Conservation (phyloP, 2,888 invertebrate species). For the Lithophane leautieri region DNA sequence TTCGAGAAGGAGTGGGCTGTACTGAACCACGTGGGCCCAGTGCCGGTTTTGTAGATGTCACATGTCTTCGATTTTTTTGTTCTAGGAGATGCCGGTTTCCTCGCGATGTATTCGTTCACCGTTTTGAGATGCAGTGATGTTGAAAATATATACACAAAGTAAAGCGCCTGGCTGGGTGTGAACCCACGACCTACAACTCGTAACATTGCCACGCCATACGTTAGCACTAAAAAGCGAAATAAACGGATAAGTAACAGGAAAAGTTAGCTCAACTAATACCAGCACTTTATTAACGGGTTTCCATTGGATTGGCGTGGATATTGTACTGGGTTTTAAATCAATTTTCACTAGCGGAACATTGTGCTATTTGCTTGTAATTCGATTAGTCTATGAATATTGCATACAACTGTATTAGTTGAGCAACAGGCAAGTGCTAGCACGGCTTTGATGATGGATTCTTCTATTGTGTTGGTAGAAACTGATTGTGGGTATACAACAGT, state of each 20-base stretch:
- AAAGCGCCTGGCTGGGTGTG: too few relatives aligned
- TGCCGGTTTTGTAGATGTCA: too few relatives aligned
- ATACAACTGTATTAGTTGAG: constrained; percentile 2
- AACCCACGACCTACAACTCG: too few relatives aligned
- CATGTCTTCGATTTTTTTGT: too few relatives aligned
- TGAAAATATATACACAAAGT: too few relatives aligned
- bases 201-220: neutral
- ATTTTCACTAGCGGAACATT: constrained; percentile 32
- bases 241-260: constrained; percentile 8
- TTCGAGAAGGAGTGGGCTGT: too few relatives aligned
- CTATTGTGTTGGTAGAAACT: neutral
- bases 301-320: constrained; percentile 44
- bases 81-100: too few relatives aligned
- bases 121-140: too few relatives aligned
- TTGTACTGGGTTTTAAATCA: constrained; percentile 47
- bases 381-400: constrained; percentile 36
- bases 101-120: too few relatives aligned
- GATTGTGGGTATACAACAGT: too few relatives aligned
- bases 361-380: constrained; percentile 27
- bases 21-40: too few relatives aligned
- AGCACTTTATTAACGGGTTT: constrained; percentile 42
- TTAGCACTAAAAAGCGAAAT: constrained; percentile 8
- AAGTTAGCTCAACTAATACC: constrained; percentile 44
- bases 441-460: neutral
- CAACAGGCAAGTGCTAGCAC: constrained; percentile 25